phyloP scores from a whole-genome alignment of 2,797 vertebrate species.

The Leuciscus waleckii region DNA sequence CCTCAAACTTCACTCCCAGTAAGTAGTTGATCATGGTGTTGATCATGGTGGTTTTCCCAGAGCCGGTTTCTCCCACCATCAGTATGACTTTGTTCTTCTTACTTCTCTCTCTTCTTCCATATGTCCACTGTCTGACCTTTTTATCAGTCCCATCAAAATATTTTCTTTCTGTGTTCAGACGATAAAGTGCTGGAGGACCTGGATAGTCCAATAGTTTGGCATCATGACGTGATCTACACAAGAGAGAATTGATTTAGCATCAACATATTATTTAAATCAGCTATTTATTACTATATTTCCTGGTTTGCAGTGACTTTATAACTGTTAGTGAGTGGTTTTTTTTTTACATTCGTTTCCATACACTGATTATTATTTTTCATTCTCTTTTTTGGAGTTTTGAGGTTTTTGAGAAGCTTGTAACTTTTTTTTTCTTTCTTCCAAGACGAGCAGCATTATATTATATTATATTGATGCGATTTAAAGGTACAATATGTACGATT shows the following conservation, averaged over 20 bases:
- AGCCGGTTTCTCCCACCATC: constrained; percentile 57
- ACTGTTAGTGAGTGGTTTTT: too few relatives aligned
- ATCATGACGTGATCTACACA: background rate
- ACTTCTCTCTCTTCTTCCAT: too few relatives aligned
- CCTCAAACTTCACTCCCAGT: constrained; percentile 42
- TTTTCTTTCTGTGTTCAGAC: background rate
- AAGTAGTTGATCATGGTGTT: constrained; percentile 51
- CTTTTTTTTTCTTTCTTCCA: too few relatives aligned
- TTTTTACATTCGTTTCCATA: too few relatives aligned
- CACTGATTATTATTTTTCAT: too few relatives aligned
- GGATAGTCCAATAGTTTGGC: background rate
- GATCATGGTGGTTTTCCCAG: constrained; percentile 57
- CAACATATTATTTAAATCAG: background rate
- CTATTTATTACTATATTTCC: background rate
- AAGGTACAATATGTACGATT: too few relatives aligned
- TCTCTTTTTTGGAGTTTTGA: too few relatives aligned
- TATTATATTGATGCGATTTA: too few relatives aligned
- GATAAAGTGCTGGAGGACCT: background rate
- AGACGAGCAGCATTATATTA: too few relatives aligned
- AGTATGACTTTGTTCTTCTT: constrained; percentile 27
- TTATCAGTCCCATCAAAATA: background rate
- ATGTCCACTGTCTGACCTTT: constrained; percentile 38
- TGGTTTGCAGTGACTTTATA: too few relatives aligned
- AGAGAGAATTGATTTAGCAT: too few relatives aligned
- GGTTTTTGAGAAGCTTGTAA: too few relatives aligned